Conservation (phyloP, 2,888 invertebrate genomes). For the Onchidella celtica region DNA sequence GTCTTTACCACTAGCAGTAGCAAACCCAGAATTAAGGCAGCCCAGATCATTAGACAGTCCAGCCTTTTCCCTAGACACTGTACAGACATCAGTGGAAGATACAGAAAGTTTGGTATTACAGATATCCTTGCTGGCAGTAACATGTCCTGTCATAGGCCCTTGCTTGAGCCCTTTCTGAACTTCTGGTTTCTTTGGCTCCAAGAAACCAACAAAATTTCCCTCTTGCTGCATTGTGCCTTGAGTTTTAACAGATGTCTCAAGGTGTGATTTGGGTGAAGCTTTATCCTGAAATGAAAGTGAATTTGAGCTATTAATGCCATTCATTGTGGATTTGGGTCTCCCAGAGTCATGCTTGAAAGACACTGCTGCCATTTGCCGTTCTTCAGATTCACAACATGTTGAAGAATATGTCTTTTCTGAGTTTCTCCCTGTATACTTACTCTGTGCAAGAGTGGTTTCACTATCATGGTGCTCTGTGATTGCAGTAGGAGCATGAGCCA, state of each 20-base stretch:
- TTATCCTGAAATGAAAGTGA: neutral
- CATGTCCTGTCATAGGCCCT: neutral
- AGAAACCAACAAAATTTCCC: too few relatives aligned
- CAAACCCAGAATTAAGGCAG: conserved; percentile 1
- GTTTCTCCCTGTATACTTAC: neutral
- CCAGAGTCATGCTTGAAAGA: neutral
- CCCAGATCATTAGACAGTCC: neutral
- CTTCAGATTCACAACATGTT: neutral
- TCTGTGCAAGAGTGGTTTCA: neutral
- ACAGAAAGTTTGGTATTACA: neutral
- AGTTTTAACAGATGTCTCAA: neutral
- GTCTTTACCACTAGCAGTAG: conserved; percentile 24
- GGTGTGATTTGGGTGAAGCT: neutral
- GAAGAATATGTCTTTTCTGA: neutral
- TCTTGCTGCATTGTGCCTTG: too few relatives aligned
- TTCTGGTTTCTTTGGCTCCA: neutral
- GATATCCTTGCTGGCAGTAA: neutral
- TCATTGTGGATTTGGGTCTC: neutral
- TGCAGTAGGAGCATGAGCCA: neutral
- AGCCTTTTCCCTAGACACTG: too few relatives aligned
- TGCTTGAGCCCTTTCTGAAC: neutral
- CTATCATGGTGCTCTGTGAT: neutral
- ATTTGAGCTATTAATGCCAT: neutral
- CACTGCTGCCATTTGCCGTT: neutral
- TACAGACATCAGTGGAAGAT: too few relatives aligned